phyloP scores from a whole-genome alignment of 2,113 vertebrate genomes.

The Corvus cornix region DNA sequence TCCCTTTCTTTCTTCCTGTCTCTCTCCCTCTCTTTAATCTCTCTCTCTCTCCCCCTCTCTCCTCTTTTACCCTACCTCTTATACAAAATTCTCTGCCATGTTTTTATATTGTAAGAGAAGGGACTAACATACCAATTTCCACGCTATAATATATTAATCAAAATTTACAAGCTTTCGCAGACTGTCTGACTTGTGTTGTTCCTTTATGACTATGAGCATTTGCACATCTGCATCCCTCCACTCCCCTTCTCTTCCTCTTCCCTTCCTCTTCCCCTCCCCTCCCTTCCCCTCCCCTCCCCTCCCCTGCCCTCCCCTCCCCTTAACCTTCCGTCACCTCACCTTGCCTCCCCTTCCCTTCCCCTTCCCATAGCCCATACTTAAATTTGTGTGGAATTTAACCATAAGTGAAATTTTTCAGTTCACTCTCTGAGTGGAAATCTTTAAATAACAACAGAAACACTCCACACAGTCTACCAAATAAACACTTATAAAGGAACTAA shows the following conservation, averaged over 20 bases:
- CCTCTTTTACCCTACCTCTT: background rate
- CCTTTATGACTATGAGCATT: background rate
- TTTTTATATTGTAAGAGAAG: background rate
- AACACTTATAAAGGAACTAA: background rate
- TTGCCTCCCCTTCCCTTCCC: too few relatives aligned
- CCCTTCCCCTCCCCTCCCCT: background rate
- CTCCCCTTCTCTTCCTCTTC: background rate
- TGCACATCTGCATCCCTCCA: background rate
- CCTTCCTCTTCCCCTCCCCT: background rate
- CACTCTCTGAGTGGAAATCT: background rate
- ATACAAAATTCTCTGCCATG: background rate
- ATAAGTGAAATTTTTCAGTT: background rate
- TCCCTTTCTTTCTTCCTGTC: background rate
- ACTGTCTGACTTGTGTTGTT: background rate
- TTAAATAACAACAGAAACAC: background rate
- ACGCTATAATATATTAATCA: background rate
- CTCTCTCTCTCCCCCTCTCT: too few relatives aligned
- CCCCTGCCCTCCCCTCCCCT: background rate
- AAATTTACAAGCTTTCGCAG: background rate
- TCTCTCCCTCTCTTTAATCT: background rate
- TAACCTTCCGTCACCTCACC: too few relatives aligned
- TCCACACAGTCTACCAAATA: background rate
- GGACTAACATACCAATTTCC: background rate
- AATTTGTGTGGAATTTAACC: background rate
- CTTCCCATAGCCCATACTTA: background rate